Evolutionary conservation across 2,797 vertebrate genomes (phyloP).

Genomic region (Ciconia nigra): DNA sequence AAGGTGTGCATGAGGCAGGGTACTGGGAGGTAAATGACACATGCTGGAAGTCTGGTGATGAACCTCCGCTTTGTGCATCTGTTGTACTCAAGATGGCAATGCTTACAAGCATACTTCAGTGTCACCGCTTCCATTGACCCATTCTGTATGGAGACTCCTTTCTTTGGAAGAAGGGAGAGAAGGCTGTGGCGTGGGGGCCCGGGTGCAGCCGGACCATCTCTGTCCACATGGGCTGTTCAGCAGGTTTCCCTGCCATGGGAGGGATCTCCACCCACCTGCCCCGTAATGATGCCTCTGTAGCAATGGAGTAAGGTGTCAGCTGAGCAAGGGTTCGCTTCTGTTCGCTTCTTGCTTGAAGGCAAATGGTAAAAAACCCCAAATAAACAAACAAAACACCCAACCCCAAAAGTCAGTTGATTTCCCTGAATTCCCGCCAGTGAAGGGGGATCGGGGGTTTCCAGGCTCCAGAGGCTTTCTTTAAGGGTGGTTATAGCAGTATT

Average conservation of each 20-base stretch:
- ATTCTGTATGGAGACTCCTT: rapidly evolving
- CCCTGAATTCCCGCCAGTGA: not conserved
- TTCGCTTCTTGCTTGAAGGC: not conserved
- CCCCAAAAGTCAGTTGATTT: not conserved
- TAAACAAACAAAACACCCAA: not conserved
- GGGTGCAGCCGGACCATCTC: not conserved
- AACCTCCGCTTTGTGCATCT: not conserved
- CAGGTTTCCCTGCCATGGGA: rapidly evolving
- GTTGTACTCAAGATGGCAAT: rapidly evolving
- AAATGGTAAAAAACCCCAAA: not conserved
- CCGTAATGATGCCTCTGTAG: rapidly evolving
- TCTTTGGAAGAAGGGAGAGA: not conserved
- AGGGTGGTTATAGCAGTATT: not conserved
- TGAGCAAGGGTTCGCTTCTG: not conserved
- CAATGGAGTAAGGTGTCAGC: not conserved
- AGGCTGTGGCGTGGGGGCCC: not conserved
- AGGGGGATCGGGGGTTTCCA: not conserved
- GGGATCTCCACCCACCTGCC: not conserved
- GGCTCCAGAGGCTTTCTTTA: not conserved
- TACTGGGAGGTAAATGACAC: rapidly evolving
- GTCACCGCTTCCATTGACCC: rapidly evolving
- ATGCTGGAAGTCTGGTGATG: not conserved
- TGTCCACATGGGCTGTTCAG: not conserved
- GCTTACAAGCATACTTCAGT: not conserved
- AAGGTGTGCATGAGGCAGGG: rapidly evolving